Conservation (phyloP, 2,797 vertebrate species). For the Sternotherus odoratus region DNA sequence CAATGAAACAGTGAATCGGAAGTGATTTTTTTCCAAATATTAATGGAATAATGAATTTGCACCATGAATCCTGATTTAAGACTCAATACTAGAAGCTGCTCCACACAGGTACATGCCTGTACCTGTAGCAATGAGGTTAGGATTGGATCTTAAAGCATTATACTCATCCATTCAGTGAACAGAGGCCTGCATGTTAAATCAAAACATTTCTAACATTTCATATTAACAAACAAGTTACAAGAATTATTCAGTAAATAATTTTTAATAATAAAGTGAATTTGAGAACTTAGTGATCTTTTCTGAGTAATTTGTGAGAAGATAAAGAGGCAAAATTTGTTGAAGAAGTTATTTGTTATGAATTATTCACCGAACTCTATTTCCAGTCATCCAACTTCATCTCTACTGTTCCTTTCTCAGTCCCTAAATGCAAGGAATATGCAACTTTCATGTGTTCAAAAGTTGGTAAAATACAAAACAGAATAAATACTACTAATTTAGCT, state of each 20-base stretch:
- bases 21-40: background rate
- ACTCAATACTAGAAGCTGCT: slow-evolving; percentile 12
- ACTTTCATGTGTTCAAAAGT: slow-evolving; percentile 75
- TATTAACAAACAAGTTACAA: slow-evolving; percentile 71
- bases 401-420: slow-evolving; percentile 57
- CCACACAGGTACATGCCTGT: background rate
- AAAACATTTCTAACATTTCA: slow-evolving; percentile 52
- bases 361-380: slow-evolving; percentile 66
- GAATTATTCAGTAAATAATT: slow-evolving; percentile 75
- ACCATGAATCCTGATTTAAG: background rate
- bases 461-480: slow-evolving; percentile 77
- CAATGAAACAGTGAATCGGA: background rate
- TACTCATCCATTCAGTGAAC: slow-evolving; percentile 7
- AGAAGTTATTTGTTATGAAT: slow-evolving; percentile 72
- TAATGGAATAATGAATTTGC: background rate
- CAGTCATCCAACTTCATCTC: slow-evolving; percentile 74
- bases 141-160: background rate
- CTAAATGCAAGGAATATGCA: slow-evolving; percentile 68
- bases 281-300: slow-evolving; percentile 72
- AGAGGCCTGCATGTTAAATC: slow-evolving; percentile 40
- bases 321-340: slow-evolving; percentile 67
- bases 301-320: slow-evolving; percentile 62
- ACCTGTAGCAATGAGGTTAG: background rate
- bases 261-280: slow-evolving; percentile 71
- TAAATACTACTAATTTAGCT: slow-evolving; percentile 64